Percentiles rank a stretch among this genome's conserved stretches.
These are phyloP conservation scores for Oriolus oriolus DNA, from an alignment of 2,113 vertebrate genomes.

Conservation along the genomic window DNA sequence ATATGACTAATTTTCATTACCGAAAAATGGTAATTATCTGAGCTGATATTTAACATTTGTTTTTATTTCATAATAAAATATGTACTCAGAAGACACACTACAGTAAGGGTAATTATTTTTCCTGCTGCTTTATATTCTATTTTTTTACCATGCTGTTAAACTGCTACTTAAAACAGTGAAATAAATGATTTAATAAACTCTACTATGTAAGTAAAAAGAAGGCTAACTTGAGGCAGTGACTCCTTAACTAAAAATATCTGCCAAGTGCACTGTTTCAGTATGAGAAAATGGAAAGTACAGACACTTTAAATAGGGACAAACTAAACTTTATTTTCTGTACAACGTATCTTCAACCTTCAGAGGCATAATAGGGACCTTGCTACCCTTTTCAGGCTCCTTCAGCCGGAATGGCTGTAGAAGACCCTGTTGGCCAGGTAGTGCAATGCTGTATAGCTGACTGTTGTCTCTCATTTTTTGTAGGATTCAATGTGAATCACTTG, in stretches of 20 bases:
- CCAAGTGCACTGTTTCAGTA: neutral
- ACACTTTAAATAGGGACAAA: neutral
- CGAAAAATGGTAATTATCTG: neutral
- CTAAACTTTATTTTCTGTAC: neutral
- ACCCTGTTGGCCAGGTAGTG: neutral
- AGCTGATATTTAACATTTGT: neutral
- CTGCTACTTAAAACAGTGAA: neutral
- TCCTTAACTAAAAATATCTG: neutral
- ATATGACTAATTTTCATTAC: neutral
- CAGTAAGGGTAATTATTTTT: conserved; percentile 28
- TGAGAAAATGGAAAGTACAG: neutral
- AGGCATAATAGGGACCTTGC: neutral
- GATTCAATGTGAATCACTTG: conserved; percentile 97
- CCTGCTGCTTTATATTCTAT: neutral
- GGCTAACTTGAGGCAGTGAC: neutral
- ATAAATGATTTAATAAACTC: neutral
- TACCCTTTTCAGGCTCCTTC: neutral
- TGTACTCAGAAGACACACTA: neutral
- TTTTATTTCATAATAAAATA: conserved; percentile 48
- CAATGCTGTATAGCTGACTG: neutral
- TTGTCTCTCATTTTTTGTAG: conserved; percentile 60
- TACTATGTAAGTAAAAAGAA: neutral
- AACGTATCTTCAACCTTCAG: neutral
- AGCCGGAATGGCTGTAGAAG: neutral
- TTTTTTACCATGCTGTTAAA: neutral